Percentiles rank a stretch among this genome's conserved stretches.
Evolutionary conservation across 2,888 invertebrate species (phyloP).

Genomic region (Caenorhabditis auriculariae): DNA sequence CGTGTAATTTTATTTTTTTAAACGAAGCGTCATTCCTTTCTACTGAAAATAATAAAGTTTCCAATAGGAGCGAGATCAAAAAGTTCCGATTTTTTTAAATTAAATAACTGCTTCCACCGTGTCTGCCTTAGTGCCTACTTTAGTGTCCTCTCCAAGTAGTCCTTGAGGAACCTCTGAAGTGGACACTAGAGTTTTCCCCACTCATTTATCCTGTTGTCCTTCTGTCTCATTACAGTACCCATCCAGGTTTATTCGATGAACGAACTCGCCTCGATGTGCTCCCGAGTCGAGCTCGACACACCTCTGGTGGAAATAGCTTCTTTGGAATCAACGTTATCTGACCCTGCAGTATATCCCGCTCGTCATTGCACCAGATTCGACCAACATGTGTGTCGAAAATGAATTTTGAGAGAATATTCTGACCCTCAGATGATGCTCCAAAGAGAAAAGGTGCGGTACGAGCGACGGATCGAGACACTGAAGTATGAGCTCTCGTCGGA

Average conservation of each 20-base stretch:
- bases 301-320: background rate
- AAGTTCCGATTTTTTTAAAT: too few species aligned
- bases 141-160: too few species aligned
- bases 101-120: too few species aligned
- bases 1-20: too few species aligned
- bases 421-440: background rate
- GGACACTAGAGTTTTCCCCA: too few species aligned
- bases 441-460: conserved; percentile 61
- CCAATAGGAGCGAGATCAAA: too few species aligned
- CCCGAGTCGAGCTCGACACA: conserved; percentile 1
- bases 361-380: conserved; percentile 80
- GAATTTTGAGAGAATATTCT: conserved; percentile 16
- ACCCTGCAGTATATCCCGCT: conserved; percentile 62
- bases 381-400: conserved; percentile 67
- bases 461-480: conserved; percentile 73
- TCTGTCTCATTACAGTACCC: background rate
- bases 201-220: too few species aligned
- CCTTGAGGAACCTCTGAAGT: too few species aligned
- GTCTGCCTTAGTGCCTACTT: too few species aligned
- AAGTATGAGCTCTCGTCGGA: conserved; percentile 81
- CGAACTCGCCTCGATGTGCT: conserved; percentile 2
- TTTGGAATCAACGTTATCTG: conserved; percentile 3
- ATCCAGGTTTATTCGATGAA: conserved; percentile 2
- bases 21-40: too few species aligned
- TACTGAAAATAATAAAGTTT: too few species aligned